Percentiles rank a stretch among this genome's conserved stretches.
Conservation (phyloP, 2,113 vertebrate genomes). For the Diphyllodes magnificus region DNA sequence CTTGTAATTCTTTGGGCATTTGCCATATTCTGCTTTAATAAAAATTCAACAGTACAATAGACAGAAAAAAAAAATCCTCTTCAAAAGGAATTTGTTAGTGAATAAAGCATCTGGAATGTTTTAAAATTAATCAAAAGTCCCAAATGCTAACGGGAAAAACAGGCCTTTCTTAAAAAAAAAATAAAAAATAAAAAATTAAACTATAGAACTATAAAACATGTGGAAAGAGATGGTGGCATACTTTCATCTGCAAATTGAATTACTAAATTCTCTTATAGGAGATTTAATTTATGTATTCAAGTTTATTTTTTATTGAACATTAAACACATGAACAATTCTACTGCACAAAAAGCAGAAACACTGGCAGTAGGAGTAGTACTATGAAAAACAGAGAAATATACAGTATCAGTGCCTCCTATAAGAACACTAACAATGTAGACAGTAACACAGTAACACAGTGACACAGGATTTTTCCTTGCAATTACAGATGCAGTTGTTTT, state of each 20-base stretch:
- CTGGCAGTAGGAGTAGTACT: not conserved
- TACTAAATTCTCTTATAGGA: not conserved
- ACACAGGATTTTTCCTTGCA: not conserved
- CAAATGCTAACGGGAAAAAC: not conserved
- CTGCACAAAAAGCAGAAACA: not conserved
- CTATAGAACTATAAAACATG: not conserved
- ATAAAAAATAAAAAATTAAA: too few species aligned
- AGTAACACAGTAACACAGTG: not conserved
- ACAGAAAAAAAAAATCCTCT: not conserved
- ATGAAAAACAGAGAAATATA: not conserved
- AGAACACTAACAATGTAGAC: not conserved
- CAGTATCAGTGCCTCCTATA: not conserved
- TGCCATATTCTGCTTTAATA: slow-evolving; percentile 3
- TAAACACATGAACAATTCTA: not conserved
- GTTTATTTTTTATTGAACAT: not conserved
- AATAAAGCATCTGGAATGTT: slow-evolving; percentile 41
- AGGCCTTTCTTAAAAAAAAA: not conserved
- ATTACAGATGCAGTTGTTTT: not conserved
- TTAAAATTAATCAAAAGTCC: not conserved
- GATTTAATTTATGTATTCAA: not conserved
- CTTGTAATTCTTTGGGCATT: not conserved
- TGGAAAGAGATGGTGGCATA: not conserved
- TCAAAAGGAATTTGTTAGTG: not conserved
- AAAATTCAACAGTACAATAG: not conserved
- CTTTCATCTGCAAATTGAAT: not conserved